These are phyloP conservation scores for Schizopygopsis malacanthus DNA, from an alignment of 2,797 vertebrate genomes.

Conservation along the genomic window DNA sequence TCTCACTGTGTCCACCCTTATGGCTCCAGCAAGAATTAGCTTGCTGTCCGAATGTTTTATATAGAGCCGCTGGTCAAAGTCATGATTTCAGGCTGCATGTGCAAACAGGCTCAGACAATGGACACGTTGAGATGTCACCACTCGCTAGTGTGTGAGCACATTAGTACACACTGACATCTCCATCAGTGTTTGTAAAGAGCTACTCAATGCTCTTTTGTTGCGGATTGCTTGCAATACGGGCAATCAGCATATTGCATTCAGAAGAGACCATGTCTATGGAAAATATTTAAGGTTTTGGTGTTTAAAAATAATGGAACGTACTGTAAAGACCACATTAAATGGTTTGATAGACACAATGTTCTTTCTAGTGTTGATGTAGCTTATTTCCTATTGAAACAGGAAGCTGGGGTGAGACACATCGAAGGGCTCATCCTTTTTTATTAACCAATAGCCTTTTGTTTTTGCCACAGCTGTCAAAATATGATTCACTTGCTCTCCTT, in stretches of 20 bases:
- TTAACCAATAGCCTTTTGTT: background rate
- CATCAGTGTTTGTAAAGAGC: background rate
- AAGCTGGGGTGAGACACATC: background rate
- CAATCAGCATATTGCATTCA: conserved; percentile 5
- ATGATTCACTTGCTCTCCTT: background rate
- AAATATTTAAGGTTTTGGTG: background rate
- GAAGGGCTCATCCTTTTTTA: background rate
- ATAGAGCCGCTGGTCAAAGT: background rate
- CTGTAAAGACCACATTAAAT: background rate
- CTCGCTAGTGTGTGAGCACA: background rate
- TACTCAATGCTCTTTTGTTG: conserved; percentile 19
- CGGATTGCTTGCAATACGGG: background rate
- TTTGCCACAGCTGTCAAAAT: background rate
- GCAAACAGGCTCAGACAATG: conserved; percentile 42
- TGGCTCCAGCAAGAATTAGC: conserved; percentile 34
- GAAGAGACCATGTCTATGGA: conserved; percentile 37
- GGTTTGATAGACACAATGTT: background rate
- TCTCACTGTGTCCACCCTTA: conserved; percentile 12
- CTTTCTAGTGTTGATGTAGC: background rate
- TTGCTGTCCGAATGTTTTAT: conserved; percentile 39
- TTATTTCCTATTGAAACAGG: background rate
- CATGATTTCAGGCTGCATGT: conserved; percentile 25
- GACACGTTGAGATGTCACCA: conserved; percentile 46
- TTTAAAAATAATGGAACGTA: background rate
- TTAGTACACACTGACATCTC: conserved; percentile 17